Conservation (phyloP, 2,888 invertebrate genomes). For the Synergus itoensis region DNA sequence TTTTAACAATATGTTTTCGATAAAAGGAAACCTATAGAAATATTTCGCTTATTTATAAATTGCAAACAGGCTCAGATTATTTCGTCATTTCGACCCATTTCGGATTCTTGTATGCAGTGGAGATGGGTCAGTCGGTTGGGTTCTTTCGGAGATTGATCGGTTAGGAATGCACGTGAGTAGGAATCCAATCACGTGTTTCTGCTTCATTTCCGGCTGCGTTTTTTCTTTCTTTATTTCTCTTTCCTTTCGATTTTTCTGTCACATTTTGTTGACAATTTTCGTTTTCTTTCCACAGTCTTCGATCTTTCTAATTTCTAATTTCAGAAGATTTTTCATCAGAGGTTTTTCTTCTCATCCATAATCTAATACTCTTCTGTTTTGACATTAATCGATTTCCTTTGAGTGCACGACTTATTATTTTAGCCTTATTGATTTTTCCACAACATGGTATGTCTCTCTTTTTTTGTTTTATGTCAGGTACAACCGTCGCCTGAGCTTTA, state of each 20-base stretch:
- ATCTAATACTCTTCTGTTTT: slow-evolving; percentile 4
- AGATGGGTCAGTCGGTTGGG: slow-evolving; percentile 99
- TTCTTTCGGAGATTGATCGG: slow-evolving; percentile 96
- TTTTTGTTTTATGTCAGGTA: slow-evolving; percentile 65
- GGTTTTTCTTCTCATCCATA: not conserved
- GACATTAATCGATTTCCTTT: not conserved
- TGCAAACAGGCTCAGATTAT: slow-evolving; percentile 85
- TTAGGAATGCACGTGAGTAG: slow-evolving; percentile 94
- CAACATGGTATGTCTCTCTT: slow-evolving; percentile 65
- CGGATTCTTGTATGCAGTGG: slow-evolving; percentile 98
- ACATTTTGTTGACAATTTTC: not conserved
- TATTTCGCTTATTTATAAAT: slow-evolving; percentile 42
- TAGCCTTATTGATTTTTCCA: slow-evolving; percentile 51
- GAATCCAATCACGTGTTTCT: slow-evolving; percentile 14
- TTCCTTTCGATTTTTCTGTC: not conserved
- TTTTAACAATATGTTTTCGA: not conserved
- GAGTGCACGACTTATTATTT: slow-evolving; percentile 30
- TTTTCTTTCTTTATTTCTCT: slow-evolving; percentile 3
- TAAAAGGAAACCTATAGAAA: not conserved
- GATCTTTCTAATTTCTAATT: slow-evolving; percentile 7
- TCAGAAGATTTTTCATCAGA: not conserved
- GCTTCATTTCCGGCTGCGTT: slow-evolving; percentile 8
- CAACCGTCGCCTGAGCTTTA: slow-evolving; percentile 62
- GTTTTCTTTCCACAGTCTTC: slow-evolving; percentile 23
- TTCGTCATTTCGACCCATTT: slow-evolving; percentile 97